phyloP scores from a whole-genome alignment of 2,113 vertebrate species.

The Cyphomyrus discorhynchus region DNA sequence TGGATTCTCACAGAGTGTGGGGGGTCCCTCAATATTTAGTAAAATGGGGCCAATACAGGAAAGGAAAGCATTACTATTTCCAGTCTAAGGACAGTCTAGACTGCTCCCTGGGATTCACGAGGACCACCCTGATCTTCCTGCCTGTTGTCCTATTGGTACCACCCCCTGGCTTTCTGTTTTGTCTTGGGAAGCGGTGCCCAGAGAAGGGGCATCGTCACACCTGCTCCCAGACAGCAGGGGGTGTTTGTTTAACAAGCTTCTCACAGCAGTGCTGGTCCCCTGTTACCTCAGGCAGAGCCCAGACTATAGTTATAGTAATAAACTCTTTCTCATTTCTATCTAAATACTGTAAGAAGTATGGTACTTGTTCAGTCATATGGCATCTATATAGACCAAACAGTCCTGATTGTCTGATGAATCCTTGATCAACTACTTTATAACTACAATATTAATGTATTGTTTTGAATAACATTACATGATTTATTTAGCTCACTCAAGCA shows the following conservation, averaged over 20 bases:
- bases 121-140: not conserved
- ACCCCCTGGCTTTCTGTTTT: not conserved
- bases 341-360: not conserved
- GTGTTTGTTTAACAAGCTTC: not conserved
- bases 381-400: not conserved
- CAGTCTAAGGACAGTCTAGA: not conserved
- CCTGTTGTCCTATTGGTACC: not conserved
- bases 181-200: not conserved
- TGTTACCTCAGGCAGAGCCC: not conserved
- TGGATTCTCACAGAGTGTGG: not conserved
- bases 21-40: not conserved
- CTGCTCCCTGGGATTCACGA: not conserved
- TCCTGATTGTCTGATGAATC: not conserved
- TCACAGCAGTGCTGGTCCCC: not conserved
- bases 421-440: not conserved
- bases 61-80: not conserved
- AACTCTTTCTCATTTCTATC: not conserved
- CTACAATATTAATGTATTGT: not conserved
- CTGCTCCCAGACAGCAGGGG: not conserved
- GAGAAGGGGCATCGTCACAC: not conserved
- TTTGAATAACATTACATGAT: not conserved
- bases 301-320: not conserved
- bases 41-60: not conserved
- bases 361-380: not conserved
- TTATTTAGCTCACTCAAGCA: not conserved